phyloP scores from a whole-genome alignment of 2,797 vertebrate species.

The Aratinga solstitialis region DNA sequence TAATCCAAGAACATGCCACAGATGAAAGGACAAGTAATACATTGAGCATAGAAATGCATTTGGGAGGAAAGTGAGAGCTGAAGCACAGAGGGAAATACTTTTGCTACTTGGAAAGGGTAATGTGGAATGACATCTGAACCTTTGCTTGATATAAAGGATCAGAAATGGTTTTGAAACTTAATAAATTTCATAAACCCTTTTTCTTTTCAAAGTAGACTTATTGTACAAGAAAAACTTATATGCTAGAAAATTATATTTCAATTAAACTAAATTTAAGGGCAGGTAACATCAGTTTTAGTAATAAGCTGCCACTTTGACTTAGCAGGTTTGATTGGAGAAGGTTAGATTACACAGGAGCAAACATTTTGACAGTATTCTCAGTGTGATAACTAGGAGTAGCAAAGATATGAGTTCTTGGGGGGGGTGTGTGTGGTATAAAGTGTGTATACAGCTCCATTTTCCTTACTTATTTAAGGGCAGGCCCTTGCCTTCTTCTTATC shows the following conservation, averaged over 20 bases:
- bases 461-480: not conserved
- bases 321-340: not conserved
- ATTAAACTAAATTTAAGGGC: not conserved
- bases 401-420: not conserved
- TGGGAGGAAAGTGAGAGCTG: not conserved
- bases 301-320: not conserved
- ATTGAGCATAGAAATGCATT: not conserved
- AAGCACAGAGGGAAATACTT: not conserved
- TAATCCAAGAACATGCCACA: not conserved
- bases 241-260: not conserved
- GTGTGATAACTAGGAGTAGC: not conserved
- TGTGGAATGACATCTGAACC: not conserved
- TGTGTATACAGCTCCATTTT: not conserved
- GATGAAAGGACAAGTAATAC: not conserved
- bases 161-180: not conserved
- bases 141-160: not conserved
- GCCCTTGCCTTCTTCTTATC: not conserved
- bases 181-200: not conserved
- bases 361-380: not conserved
- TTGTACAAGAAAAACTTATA: not conserved
- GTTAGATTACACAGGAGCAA: not conserved
- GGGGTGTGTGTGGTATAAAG: not conserved
- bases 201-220: not conserved
- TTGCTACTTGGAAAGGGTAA: not conserved
- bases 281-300: not conserved